phyloP scores from a whole-genome alignment of 2,888 invertebrate genomes.

The Carcina quercana region DNA sequence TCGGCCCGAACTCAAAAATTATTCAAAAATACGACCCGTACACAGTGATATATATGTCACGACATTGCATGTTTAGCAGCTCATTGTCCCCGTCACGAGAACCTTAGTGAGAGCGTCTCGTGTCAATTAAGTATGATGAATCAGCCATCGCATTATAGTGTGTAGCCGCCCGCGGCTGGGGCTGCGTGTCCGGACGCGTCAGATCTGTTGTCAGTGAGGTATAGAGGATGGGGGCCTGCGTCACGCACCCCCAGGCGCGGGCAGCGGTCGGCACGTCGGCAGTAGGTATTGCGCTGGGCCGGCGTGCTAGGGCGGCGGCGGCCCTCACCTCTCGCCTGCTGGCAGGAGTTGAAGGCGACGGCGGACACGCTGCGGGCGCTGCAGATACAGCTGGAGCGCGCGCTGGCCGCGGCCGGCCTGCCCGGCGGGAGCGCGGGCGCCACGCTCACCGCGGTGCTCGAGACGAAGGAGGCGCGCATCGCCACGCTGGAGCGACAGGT shows the following conservation, averaged over 20 bases:
- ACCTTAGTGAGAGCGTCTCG: conserved; percentile 67
- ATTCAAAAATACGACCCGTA: conserved; percentile 45
- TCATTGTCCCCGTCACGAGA: conserved; percentile 68
- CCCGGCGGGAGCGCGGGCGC: conserved; percentile 74
- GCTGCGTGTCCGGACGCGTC: too few species aligned
- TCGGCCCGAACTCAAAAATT: conserved; percentile 51
- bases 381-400: conserved; percentile 86
- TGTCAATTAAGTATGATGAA: conserved; percentile 46
- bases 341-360: conserved; percentile 88
- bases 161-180: too few species aligned
- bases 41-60: conserved; percentile 61
- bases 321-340: conserved; percentile 52
- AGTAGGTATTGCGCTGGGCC: conserved; percentile 41
- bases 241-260: conserved; percentile 21
- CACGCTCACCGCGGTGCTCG: conserved; percentile 85
- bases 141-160: too few species aligned
- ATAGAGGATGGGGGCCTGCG: too few species aligned
- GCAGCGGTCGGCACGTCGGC: conserved; percentile 33
- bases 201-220: too few species aligned
- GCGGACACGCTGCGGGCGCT: conserved; percentile 89
- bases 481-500: conserved; percentile 91
- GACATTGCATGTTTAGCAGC: conserved; percentile 72
- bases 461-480: conserved; percentile 91
- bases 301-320: conserved; percentile 42
- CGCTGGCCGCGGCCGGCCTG: conserved; percentile 77